phyloP scores from a whole-genome alignment of 1,140 invertebrate species.

The Phymastichus coffea region DNA sequence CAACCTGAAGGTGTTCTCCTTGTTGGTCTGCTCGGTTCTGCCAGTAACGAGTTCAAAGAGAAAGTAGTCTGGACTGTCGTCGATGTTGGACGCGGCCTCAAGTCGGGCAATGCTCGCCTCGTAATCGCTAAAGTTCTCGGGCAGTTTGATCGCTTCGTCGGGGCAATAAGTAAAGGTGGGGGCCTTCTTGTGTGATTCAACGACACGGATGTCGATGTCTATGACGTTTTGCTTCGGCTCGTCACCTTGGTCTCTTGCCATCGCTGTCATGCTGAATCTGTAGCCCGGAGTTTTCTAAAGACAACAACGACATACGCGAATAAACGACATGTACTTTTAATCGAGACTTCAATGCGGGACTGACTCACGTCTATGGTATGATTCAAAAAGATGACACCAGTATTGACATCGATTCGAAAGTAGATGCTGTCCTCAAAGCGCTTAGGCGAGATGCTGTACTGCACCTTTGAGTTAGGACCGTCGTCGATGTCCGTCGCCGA shows the following conservation, averaged over 20 bases:
- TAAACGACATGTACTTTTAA: too few relatives aligned
- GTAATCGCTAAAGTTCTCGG: constrained; percentile 73
- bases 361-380: constrained; percentile 71
- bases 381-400: constrained; percentile 76
- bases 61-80: constrained; percentile 63
- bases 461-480: constrained; percentile 77
- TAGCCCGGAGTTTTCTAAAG: constrained; percentile 67
- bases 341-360: too few relatives aligned
- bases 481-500: constrained; percentile 87
- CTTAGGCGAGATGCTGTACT: constrained; percentile 63
- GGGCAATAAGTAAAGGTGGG: constrained; percentile 68
- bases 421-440: constrained; percentile 63
- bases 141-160: constrained; percentile 62
- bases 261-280: constrained; percentile 71
- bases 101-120: constrained; percentile 67
- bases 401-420: constrained; percentile 75
- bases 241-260: constrained; percentile 74
- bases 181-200: constrained; percentile 84
- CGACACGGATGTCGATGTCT: constrained; percentile 77
- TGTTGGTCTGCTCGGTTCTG: constrained; percentile 81
- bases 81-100: constrained; percentile 73
- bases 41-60: constrained; percentile 79
- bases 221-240: constrained; percentile 65
- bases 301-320: too few relatives aligned
- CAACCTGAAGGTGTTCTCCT: constrained; percentile 73